These are phyloP conservation scores for Agapornis canus DNA, from an alignment of 2,797 vertebrate species.

Conservation along the genomic window DNA sequence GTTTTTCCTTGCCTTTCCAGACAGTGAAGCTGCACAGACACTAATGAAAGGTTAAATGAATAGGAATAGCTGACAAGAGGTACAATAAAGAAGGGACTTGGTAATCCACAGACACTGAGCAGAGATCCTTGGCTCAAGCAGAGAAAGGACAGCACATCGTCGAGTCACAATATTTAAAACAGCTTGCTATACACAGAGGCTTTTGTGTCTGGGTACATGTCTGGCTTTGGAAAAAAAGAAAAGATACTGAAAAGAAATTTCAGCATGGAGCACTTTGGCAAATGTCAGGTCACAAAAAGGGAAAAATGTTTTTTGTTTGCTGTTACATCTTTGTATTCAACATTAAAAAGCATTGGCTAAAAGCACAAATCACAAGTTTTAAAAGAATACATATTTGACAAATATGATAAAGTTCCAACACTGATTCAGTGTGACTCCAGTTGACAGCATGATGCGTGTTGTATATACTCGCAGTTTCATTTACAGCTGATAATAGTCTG, in stretches of 20 bases:
- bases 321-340: conserved; percentile 80
- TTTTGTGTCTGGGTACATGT: conserved; percentile 83
- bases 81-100: conserved; percentile 90
- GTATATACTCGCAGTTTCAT: neutral
- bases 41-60: conserved; percentile 99
- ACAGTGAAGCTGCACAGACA: conserved; percentile 90
- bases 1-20: conserved; percentile 86
- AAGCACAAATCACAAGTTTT: conserved; percentile 66
- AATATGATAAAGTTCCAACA: conserved; percentile 63
- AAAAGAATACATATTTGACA: conserved; percentile 73
- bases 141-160: conserved; percentile 87
- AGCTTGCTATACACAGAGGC: conserved; percentile 86
- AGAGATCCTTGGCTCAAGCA: conserved; percentile 85
- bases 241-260: conserved; percentile 89
- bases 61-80: conserved; percentile 95
- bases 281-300: conserved; percentile 89
- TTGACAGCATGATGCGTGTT: neutral
- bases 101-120: conserved; percentile 85
- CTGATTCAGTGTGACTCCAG: conserved; percentile 7
- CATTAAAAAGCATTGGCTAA: conserved; percentile 66
- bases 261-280: conserved; percentile 88
- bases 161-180: conserved; percentile 91
- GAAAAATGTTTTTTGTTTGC: conserved; percentile 87
- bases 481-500: conserved; percentile 33
- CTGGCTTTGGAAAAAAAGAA: conserved; percentile 81